Base-by-base conservation (phyloP, 92 coral and sea anemone genomes). In the Meandrina meandrites region DNA sequence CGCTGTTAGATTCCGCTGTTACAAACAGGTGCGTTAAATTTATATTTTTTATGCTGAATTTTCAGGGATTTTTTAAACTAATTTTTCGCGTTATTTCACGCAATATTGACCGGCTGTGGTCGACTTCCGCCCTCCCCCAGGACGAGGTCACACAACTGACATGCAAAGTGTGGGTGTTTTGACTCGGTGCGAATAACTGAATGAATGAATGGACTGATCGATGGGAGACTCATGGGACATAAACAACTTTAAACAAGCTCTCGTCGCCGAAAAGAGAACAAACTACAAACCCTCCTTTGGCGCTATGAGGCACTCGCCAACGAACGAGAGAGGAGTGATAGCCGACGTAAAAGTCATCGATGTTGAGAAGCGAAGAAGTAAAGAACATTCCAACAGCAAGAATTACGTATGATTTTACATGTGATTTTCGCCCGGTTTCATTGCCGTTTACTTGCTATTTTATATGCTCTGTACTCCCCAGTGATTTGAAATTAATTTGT, bases 291-390 rank as follows among this genome's bases (percentile, higher is more conserved):
- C 78, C 28, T 56, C 40, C 50, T 67, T 69, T 42, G 76, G 45
- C 50, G 66, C 81, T 53, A 91, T 91, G 93, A 91, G 91, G 47
- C 93, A 91, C 2, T 88, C 89, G 51, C 91, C 93, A 45, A 74
- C 90, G 4, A 83, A 79, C 70, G 93, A 88, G 50, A 91, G 72
- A 83, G 68, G 79, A 37, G 84, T 32, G 62, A 81, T 94, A 15
- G 83, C 85, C 31, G 98, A 93, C 35, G 92, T 97, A 77, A 92
- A 91, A 85, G 99, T 97, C n/a, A 86, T 91, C 24, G 96, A 92
- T 32, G 94, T 95, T 40, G 97, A 95, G 86, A 97, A 95, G 71
- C 97, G 98, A 1, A 93, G 90, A 58, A 86, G 62, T 75, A 78
- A 90, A 19, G 90, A 79, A 77, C 81, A 77, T 85, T 85, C 88